Evolutionary conservation across 2,888 invertebrate species (phyloP).

Genomic region (Bruchidius siliquastri): DNA sequence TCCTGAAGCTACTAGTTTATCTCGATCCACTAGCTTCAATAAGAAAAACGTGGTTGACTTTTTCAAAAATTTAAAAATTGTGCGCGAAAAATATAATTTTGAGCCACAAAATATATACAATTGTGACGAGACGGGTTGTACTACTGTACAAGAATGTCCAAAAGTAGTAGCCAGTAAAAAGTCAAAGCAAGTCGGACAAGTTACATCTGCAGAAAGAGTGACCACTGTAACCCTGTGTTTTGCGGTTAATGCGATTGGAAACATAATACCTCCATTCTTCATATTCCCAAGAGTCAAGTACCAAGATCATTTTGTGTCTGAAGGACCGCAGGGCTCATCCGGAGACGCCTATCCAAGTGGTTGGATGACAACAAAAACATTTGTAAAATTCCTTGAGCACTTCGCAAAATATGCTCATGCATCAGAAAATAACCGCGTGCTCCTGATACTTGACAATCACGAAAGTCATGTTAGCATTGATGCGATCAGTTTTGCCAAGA

Average conservation of each 20-base stretch:
- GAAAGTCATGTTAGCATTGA: background rate
- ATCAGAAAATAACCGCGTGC: background rate
- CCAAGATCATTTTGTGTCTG: conserved; percentile 1
- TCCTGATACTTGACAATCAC: background rate
- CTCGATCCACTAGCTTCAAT: too few relatives aligned
- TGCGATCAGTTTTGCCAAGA: background rate
- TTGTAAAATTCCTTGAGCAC: background rate
- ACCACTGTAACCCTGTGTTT: conserved; percentile 7
- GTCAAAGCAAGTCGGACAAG: conserved; percentile 4
- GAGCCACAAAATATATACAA: too few relatives aligned
- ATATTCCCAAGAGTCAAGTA: conserved; percentile 11
- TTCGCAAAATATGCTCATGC: background rate
- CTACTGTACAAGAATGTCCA: too few relatives aligned
- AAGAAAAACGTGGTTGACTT: too few relatives aligned
- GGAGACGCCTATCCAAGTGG: background rate
- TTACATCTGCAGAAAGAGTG: conserved; percentile 9
- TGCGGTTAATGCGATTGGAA: conserved; percentile 9
- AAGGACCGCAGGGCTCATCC: conserved; percentile 1
- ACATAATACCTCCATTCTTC: conserved; percentile 9
- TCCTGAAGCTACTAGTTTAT: too few relatives aligned
- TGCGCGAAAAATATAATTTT: too few relatives aligned
- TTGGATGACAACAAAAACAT: background rate
- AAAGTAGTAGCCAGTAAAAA: too few relatives aligned
- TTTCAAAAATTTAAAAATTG: too few relatives aligned
- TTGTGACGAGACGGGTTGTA: too few relatives aligned